Percentiles rank a stretch among this genome's conserved stretches.
phyloP scores from a whole-genome alignment of 2,797 vertebrate genomes.

The Sitta carolinensis region DNA sequence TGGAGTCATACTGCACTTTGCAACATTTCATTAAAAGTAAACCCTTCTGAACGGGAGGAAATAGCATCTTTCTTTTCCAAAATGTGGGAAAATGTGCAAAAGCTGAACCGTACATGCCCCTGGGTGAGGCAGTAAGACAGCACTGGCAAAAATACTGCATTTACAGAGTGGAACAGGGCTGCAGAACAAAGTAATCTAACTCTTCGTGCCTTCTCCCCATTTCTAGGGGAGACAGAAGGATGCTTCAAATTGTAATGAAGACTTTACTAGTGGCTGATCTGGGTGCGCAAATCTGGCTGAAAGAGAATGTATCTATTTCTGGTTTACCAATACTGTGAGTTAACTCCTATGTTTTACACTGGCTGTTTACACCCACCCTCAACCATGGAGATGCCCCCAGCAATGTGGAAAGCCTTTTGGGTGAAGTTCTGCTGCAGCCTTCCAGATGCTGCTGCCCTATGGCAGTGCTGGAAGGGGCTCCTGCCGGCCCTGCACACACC shows the following conservation, averaged over 20 bases:
- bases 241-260: not conserved
- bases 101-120: accelerated
- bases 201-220: accelerated
- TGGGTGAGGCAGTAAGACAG: not conserved
- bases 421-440: not conserved
- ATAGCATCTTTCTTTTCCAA: not conserved
- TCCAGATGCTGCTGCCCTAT: not conserved
- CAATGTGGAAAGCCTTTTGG: not conserved
- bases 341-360: not conserved
- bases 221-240: not conserved
- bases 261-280: not conserved
- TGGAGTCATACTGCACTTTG: not conserved
- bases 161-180: not conserved
- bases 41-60: not conserved
- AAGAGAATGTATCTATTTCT: not conserved
- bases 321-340: not conserved
- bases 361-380: not conserved
- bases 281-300: not conserved
- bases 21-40: not conserved
- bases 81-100: not conserved
- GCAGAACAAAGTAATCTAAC: not conserved
- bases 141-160: not conserved
- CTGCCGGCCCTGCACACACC: not conserved
- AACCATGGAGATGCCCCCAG: not conserved
- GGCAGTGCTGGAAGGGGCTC: not conserved